Conservation (phyloP, 2,113 vertebrate genomes). For the Fulica atra region DNA sequence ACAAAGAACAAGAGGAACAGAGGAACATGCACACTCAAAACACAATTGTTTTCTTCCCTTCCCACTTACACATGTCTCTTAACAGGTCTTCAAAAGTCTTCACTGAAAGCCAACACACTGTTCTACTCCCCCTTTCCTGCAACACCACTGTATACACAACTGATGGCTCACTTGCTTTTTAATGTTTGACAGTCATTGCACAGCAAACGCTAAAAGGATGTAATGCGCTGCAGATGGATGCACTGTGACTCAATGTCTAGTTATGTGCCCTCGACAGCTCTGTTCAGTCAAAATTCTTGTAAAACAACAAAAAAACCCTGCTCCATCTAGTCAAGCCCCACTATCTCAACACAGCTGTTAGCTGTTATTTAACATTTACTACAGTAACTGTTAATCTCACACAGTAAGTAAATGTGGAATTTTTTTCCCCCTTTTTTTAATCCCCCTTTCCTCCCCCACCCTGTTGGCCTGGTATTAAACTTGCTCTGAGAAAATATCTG, state of each 20-base stretch:
- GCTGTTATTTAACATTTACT: conserved; percentile 44
- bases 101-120: not conserved
- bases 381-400: conserved; percentile 19
- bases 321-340: not conserved
- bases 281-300: conserved; percentile 7
- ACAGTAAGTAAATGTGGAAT: not conserved
- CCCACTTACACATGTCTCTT: not conserved
- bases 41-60: not conserved
- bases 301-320: not conserved
- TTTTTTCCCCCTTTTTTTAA: not conserved
- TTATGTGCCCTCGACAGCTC: conserved; percentile 46
- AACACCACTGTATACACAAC: not conserved
- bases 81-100: not conserved
- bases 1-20: not conserved
- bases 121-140: not conserved
- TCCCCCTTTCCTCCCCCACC: not conserved
- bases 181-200: not conserved
- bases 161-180: not conserved
- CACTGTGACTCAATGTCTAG: conserved; percentile 63
- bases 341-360: conserved; percentile 50
- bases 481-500: conserved; percentile 50
- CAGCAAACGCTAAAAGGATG: not conserved
- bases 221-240: conserved; percentile 42
- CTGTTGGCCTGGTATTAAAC: conserved; percentile 14
- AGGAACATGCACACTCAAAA: not conserved